A percentile compares a stretch with the other conserved stretches of the same genome.
These are phyloP conservation scores for Creontiades dilutus DNA, from an alignment of 2,888 invertebrate genomes.

Conservation along the genomic window DNA sequence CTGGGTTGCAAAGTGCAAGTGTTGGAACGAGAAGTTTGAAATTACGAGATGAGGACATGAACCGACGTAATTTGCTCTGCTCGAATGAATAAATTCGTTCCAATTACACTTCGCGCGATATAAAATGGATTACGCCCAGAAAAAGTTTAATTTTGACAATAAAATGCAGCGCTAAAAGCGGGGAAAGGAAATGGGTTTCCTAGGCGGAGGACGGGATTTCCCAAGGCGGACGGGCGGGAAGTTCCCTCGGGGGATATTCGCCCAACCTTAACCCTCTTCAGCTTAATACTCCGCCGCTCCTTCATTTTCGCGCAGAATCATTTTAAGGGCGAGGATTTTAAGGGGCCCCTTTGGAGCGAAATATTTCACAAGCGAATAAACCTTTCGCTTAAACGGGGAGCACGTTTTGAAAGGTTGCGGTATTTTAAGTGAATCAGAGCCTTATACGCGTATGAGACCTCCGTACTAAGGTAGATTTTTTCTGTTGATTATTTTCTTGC, in stretches of 20 bases:
- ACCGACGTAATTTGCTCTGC: too few species aligned
- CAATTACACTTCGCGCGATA: not conserved
- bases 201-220: not conserved
- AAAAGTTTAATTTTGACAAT: not conserved
- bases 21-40: too few species aligned
- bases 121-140: not conserved
- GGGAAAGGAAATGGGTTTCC: not conserved
- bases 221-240: not conserved
- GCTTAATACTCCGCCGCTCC: slow-evolving; percentile 6
- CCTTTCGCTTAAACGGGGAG: not conserved
- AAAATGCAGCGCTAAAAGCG: not conserved
- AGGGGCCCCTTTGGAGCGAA: not conserved
- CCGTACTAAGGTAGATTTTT: too few species aligned
- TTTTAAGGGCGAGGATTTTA: slow-evolving; percentile 1
- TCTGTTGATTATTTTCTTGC: too few species aligned
- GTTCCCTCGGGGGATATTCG: not conserved
- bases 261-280: not conserved
- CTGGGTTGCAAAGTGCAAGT: too few species aligned
- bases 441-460: too few species aligned
- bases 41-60: too few species aligned
- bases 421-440: not conserved
- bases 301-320: slow-evolving; percentile 18
- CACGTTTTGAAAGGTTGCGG: not conserved
- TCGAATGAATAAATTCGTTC: too few species aligned
- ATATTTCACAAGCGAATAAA: slow-evolving; percentile 8